These are phyloP conservation scores for Phoxinus phoxinus DNA, from an alignment of 2,113 vertebrate genomes.

Conservation along the genomic window DNA sequence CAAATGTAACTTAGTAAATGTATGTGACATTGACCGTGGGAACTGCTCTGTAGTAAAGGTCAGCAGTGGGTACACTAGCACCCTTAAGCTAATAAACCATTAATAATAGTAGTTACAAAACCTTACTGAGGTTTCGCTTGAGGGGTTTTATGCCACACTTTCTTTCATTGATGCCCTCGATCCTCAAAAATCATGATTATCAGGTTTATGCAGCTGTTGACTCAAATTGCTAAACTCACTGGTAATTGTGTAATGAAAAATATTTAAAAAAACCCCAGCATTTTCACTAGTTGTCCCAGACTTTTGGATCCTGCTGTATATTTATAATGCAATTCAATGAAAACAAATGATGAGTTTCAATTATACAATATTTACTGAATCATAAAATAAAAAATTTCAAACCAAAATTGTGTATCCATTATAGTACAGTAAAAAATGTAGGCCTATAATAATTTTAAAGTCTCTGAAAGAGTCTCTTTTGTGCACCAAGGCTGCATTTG, in stretches of 20 bases:
- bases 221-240: not conserved
- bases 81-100: not conserved
- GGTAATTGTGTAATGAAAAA: not conserved
- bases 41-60: not conserved
- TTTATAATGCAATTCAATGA: not conserved
- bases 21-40: conserved; percentile 8
- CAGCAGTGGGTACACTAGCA: not conserved
- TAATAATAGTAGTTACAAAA: not conserved
- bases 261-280: not conserved
- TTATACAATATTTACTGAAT: not conserved
- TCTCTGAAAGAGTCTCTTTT: too few relatives aligned
- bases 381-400: not conserved
- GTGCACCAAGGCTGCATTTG: too few relatives aligned
- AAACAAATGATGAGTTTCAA: not conserved
- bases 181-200: not conserved
- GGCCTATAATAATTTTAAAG: too few relatives aligned
- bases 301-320: not conserved
- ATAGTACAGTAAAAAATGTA: too few relatives aligned
- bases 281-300: not conserved
- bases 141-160: not conserved
- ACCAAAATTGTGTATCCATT: not conserved
- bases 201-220: not conserved
- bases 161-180: not conserved
- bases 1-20: too few relatives aligned
- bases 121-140: not conserved